Evolutionary conservation across 2,888 invertebrate genomes (phyloP), one percentile per base, ranked within the genome.

Genomic region (Limnephilus auricula): DNA sequence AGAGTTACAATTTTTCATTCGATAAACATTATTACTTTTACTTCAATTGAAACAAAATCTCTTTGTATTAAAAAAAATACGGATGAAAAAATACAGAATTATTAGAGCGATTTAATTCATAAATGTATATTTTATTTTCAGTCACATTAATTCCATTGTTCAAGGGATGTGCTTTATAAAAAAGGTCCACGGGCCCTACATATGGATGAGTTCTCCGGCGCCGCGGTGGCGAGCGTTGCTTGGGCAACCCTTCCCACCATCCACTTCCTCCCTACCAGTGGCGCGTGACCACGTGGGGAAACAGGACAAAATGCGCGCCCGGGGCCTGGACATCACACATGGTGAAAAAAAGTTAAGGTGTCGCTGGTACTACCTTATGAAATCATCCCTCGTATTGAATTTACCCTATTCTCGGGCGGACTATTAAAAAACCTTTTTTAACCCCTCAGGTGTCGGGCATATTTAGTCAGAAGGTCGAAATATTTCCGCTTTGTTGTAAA

Each of bases 151-250:
- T 87, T 87, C 87, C 34, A 65, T 87, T 78, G 87, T 87, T 65
- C 87, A 25, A 65, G 78, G 87, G 65, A 30, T 50, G 25, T 65
- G 31, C 31, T 10, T 50, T 50, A 65, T 50, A 65, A 32, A 87
- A 31, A 65, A 37, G 85, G 15, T 37, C 37, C 84, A 18, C 31
- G 18, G 37, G 34, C 10, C 65, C 32, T 83, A 12, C 34, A 45
- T 90, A 45, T 45, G 90, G 50, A 86, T 78, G 87, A 90, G 45
- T 50, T 87, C 82, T 50, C 37, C 65, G 90, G 90, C 90, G 91
- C 90, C 91, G 90, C 87, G 25, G 25, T 79, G 91, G 84, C 91
- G 91, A 79, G 65, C 45, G 18, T 37, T 89, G 89, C 86, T 91
- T 86, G 86, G 91, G 85, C 89, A 85, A 50, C 65, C 83, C 50